Evolutionary conservation across 1,140 invertebrate genomes (phyloP).

Genomic region (Popillia japonica): DNA sequence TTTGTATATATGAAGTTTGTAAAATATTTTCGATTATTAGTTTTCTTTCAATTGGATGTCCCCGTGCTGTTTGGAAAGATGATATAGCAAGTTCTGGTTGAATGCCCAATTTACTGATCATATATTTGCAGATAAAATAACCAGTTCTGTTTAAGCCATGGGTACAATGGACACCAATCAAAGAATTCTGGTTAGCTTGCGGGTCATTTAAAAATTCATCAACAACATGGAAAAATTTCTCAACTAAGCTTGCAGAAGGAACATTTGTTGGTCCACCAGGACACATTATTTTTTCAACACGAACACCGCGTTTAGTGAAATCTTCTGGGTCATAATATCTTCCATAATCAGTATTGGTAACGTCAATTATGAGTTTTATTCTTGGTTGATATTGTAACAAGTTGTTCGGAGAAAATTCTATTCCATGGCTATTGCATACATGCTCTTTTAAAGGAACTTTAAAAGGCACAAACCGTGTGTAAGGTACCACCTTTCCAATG

Average conservation of each 20-base stretch:
- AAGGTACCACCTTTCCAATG: background rate
- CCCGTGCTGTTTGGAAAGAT: constrained; percentile 24
- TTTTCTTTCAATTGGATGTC: constrained; percentile 26
- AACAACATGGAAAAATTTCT: background rate
- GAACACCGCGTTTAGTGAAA: constrained; percentile 1
- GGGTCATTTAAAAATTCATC: background rate
- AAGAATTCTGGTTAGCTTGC: constrained; percentile 62
- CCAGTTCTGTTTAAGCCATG: constrained; percentile 92
- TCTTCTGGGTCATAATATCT: constrained; percentile 5
- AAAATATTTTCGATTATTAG: constrained; percentile 26
- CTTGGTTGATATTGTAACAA: background rate
- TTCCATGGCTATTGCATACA: background rate
- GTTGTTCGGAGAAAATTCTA: background rate
- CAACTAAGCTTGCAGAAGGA: background rate
- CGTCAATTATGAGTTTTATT: constrained; percentile 20
- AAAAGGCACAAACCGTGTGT: constrained; percentile 9
- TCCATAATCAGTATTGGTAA: background rate
- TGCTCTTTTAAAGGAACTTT: constrained; percentile 8
- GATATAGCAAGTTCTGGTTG: constrained; percentile 68
- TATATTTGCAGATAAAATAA: constrained; percentile 83
- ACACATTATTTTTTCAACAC: background rate
- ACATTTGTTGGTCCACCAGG: background rate
- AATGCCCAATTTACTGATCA: constrained; percentile 71
- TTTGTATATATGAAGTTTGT: background rate
- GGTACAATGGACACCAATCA: constrained; percentile 92